phyloP scores from a whole-genome alignment of 2,888 invertebrate species.

The Himalopsyche tibetana region DNA sequence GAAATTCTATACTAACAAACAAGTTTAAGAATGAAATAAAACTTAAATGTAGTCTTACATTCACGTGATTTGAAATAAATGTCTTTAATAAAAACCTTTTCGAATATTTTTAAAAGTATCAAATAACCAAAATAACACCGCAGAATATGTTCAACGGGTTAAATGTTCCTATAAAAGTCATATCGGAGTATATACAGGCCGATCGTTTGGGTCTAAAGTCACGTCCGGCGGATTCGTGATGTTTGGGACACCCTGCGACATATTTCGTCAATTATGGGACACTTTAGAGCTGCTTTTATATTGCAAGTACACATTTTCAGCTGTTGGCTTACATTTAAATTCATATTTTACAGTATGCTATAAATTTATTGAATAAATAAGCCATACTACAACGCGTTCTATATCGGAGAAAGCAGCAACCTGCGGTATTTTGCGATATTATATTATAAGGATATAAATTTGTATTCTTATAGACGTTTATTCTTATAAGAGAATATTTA shows the following conservation, averaged over 20 bases:
- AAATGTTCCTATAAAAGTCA: constrained; percentile 1
- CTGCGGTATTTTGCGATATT: too few species aligned
- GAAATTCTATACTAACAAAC: too few species aligned
- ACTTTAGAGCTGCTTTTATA: constrained; percentile 26
- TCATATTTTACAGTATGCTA: constrained; percentile 23
- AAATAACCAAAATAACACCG: neutral
- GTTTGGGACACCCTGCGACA: constrained; percentile 34
- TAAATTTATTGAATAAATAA: constrained; percentile 29
- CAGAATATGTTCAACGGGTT: neutral
- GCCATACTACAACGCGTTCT: neutral
- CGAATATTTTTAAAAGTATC: too few species aligned
- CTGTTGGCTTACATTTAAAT: constrained; percentile 22
- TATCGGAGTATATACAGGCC: constrained; percentile 34
- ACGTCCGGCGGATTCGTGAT: constrained; percentile 34
- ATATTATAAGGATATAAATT: too few species aligned
- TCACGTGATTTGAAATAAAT: too few species aligned
- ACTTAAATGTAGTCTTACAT: too few species aligned
- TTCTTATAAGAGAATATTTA: too few species aligned
- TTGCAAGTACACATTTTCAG: constrained; percentile 18
- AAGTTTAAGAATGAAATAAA: too few species aligned
- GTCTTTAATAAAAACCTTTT: too few species aligned
- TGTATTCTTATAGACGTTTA: too few species aligned
- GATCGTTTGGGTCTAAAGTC: constrained; percentile 26
- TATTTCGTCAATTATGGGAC: constrained; percentile 34
- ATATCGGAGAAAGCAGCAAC: too few species aligned